Conservation (phyloP, 2,888 invertebrate genomes). For the Holacanthella duospinosa region DNA sequence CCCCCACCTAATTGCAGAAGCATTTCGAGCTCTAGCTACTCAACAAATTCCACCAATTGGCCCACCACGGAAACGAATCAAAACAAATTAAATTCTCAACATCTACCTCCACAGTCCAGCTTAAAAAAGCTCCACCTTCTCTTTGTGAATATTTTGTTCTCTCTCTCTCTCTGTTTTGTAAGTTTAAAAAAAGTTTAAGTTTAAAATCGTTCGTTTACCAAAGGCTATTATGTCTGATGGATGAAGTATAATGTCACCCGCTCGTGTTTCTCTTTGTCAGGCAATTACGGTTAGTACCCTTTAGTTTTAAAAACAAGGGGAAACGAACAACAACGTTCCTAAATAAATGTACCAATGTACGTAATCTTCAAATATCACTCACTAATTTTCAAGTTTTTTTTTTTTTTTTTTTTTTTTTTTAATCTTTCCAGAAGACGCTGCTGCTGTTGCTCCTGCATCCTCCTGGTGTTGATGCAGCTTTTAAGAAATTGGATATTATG, state of each 20-base stretch:
- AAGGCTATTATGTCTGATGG: too few species aligned
- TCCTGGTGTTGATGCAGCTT: too few species aligned
- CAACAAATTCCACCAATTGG: conserved; percentile 98
- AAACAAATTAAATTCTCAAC: conserved; percentile 67
- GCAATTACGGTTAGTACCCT: too few species aligned
- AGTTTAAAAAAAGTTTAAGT: too few species aligned
- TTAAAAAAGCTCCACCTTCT: too few species aligned
- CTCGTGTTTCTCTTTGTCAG: too few species aligned
- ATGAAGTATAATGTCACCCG: too few species aligned
- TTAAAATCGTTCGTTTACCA: too few species aligned
- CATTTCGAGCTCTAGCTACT: conserved; percentile 94
- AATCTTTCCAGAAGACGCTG: not conserved
- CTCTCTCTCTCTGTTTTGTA: conserved; percentile 2
- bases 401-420: not conserved
- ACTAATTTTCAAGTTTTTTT: not conserved
- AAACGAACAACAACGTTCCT: not conserved
- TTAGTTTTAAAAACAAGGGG: not conserved
- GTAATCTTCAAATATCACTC: not conserved
- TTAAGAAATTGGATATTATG: too few species aligned
- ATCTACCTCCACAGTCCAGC: too few species aligned
- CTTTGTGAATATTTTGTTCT: not conserved
- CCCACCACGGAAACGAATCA: conserved; percentile 87
- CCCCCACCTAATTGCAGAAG: conserved; percentile 96
- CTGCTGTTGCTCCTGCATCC: not conserved
- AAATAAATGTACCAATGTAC: not conserved